These are phyloP conservation scores for Cheilosia scutellata DNA, from an alignment of 2,888 invertebrate genomes.

Conservation along the genomic window DNA sequence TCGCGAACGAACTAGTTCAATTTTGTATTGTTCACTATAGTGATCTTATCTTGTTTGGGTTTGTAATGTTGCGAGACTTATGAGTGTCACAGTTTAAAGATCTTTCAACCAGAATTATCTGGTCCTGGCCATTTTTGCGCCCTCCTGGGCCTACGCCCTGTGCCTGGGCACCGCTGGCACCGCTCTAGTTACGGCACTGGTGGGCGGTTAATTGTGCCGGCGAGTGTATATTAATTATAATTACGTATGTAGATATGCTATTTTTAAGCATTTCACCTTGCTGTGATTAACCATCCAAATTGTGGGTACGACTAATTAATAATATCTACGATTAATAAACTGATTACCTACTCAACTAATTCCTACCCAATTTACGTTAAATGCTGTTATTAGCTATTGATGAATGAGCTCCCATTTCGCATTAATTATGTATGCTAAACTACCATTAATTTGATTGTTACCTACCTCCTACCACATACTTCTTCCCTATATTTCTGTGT, in stretches of 20 bases:
- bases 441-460: background rate
- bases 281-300: background rate
- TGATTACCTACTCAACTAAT: background rate
- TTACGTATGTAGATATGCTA: background rate
- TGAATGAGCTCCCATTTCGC: background rate
- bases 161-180: no score
- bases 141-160: no score
- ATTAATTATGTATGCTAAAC: conserved; percentile 1
- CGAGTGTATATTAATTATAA: no score
- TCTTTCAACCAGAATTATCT: no score
- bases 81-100: no score
- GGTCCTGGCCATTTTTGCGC: no score
- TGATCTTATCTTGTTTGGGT: no score
- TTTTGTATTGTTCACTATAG: no score
- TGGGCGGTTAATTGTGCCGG: no score
- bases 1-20: no score
- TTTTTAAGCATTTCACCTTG: background rate
- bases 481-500: background rate
- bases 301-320: background rate
- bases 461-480: background rate
- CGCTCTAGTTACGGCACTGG: no score
- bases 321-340: background rate
- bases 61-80: no score
- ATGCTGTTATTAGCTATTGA: conserved; percentile 2
- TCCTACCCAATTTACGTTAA: background rate